These are phyloP conservation scores for Ennomos quercinarius DNA, from an alignment of 2,888 invertebrate genomes.

Conservation along the genomic window DNA sequence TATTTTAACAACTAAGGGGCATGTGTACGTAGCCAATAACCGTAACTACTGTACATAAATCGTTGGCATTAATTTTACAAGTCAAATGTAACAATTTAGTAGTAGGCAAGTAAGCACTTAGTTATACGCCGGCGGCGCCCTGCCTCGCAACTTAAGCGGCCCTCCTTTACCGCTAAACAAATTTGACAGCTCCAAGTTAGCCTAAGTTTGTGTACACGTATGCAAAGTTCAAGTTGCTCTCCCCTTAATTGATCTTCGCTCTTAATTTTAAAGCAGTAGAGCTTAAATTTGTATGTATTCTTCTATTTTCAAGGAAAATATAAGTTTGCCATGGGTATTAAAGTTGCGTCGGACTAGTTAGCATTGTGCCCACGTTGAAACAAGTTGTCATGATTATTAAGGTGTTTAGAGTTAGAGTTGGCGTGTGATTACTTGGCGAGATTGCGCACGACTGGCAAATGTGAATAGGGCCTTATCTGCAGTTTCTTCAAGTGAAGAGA, in stretches of 20 bases:
- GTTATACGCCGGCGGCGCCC: conserved; percentile 77
- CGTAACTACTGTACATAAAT: conserved; percentile 71
- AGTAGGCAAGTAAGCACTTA: conserved; percentile 80
- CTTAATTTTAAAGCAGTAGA: conserved; percentile 43
- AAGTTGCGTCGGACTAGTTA: conserved; percentile 78
- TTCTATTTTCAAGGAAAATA: conserved; percentile 1
- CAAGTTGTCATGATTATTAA: conserved; percentile 81
- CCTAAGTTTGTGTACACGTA: conserved; percentile 74
- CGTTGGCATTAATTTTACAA: conserved; percentile 79
- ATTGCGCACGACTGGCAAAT: conserved; percentile 33
- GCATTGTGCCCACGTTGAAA: conserved; percentile 79
- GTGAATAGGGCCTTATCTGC: conserved; percentile 24
- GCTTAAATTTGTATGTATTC: conserved; percentile 31
- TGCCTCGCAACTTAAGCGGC: conserved; percentile 74
- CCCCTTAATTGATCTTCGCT: conserved; percentile 20
- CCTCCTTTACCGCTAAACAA: conserved; percentile 83
- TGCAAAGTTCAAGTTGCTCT: conserved; percentile 54
- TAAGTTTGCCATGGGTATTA: conserved; percentile 51
- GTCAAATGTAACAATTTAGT: conserved; percentile 83
- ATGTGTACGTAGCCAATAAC: conserved; percentile 47
- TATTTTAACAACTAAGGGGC: conserved; percentile 27
- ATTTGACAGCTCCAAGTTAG: conserved; percentile 84
- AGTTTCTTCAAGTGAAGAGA: conserved; percentile 13
- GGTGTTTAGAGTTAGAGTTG: conserved; percentile 69
- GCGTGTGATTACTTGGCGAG: conserved; percentile 51